These are phyloP conservation scores for Siphonodentalium dalli DNA, from an alignment of 2,888 invertebrate species.

Conservation along the genomic window DNA sequence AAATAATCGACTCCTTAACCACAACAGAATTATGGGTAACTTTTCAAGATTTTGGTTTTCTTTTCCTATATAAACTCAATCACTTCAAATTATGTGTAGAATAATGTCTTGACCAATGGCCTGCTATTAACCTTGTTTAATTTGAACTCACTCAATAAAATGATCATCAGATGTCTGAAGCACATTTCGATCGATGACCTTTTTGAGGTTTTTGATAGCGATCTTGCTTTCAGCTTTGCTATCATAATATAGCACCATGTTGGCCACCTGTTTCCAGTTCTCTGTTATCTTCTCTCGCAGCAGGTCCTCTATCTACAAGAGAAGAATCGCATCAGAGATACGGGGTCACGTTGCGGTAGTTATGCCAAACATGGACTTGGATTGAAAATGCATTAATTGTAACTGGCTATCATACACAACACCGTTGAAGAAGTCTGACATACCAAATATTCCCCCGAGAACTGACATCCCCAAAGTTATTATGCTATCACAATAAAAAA, in stretches of 20 bases:
- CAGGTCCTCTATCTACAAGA: conserved; percentile 54
- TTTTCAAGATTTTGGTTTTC: too few relatives aligned
- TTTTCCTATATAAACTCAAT: too few relatives aligned
- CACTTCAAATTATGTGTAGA: too few relatives aligned
- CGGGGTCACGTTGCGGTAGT: background rate
- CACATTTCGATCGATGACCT: conserved; percentile 51
- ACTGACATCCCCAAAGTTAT: too few relatives aligned
- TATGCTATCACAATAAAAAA: too few relatives aligned
- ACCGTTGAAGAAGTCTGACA: too few relatives aligned
- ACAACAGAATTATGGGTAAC: too few relatives aligned
- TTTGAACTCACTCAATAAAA: conserved; percentile 53
- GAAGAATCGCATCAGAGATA: background rate
- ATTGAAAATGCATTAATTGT: background rate
- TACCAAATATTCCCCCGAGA: too few relatives aligned
- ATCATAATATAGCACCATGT: conserved; percentile 48
- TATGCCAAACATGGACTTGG: background rate
- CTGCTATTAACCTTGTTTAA: too few relatives aligned
- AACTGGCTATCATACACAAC: too few relatives aligned
- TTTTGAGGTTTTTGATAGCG: conserved; percentile 45
- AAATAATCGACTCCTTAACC: too few relatives aligned
- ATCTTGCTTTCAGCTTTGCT: conserved; percentile 41
- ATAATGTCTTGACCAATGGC: too few relatives aligned
- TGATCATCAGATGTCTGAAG: conserved; percentile 58
- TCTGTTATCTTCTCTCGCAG: conserved; percentile 57
- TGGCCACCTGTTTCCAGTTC: conserved; percentile 56